Conservation (phyloP, 2,888 invertebrate genomes). For the Litoditis marina region DNA sequence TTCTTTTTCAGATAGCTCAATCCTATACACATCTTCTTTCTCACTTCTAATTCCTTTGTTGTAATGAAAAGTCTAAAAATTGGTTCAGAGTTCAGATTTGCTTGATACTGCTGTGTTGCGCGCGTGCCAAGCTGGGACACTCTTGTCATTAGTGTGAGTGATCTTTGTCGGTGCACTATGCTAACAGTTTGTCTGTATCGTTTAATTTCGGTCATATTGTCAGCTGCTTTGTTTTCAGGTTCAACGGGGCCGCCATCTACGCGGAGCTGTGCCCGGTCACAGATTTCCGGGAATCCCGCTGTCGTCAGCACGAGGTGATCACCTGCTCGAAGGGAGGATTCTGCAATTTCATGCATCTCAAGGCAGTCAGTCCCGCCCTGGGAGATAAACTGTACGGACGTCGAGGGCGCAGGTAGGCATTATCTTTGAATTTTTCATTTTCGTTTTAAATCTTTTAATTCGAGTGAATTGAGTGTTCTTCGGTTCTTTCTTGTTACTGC, state of each 20-base stretch:
- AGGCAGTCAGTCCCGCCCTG: conserved; percentile 73
- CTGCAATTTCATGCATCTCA: conserved; percentile 99
- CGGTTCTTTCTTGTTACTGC: no score
- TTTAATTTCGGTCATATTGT: no score
- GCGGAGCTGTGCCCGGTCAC: conserved; percentile 98
- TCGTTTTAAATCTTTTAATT: no score
- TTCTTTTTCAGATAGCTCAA: no score
- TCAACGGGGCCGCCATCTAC: conserved; percentile 94
- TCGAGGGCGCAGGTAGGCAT: conserved; percentile 25
- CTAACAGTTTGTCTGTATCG: no score
- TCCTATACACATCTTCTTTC: no score
- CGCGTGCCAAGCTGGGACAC: background rate
- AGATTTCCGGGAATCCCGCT: conserved; percentile 97
- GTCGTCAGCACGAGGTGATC: conserved; percentile 87
- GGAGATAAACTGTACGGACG: conserved; percentile 43
- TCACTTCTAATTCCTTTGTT: background rate
- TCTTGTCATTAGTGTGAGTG: background rate
- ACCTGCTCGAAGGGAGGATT: conserved; percentile 92
- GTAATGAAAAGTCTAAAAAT: background rate
- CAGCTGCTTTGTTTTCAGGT: conserved; percentile 37
- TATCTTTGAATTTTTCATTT: background rate
- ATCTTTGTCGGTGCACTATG: no score
- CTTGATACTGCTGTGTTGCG: background rate
- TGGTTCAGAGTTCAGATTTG: background rate
- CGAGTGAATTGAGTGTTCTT: no score